phyloP scores from a whole-genome alignment of 1,140 invertebrate species.

The Drosophila suzukii region DNA sequence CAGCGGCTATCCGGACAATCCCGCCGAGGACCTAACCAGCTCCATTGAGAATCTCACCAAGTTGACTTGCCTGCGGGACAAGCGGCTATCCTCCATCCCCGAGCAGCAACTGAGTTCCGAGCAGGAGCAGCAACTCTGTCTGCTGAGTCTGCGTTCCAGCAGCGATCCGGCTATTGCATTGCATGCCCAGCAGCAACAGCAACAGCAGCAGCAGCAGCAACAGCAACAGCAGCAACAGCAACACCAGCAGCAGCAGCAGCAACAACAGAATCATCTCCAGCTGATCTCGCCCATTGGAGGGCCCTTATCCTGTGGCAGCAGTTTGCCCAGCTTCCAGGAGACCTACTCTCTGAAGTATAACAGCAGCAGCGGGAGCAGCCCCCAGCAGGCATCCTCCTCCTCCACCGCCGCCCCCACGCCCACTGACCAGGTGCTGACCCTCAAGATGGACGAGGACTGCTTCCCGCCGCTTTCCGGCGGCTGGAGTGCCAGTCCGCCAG shows the following conservation, averaged over 20 bases:
- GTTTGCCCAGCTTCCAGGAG: conserved; percentile 93
- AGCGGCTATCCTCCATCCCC: conserved; percentile 84
- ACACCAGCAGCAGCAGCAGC: conserved; percentile 13
- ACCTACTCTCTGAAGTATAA: conserved; percentile 90
- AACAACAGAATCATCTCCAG: conserved; percentile 57
- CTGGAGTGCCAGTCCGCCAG: conserved; percentile 54
- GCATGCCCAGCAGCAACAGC: conserved; percentile 68
- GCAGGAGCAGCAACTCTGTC: conserved; percentile 70
- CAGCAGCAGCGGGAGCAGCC: conserved; percentile 63
- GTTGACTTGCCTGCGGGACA: conserved; percentile 79
- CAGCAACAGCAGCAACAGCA: conserved; percentile 35
- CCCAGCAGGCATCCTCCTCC: conserved; percentile 49
- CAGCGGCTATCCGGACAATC: conserved; percentile 61
- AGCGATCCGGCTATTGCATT: conserved; percentile 81
- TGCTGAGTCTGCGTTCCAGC: conserved; percentile 78
- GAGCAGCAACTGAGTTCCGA: conserved; percentile 80
- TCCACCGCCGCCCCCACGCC: conserved; percentile 54
- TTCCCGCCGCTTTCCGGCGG: conserved; percentile 84
- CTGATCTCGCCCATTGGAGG: conserved; percentile 73
- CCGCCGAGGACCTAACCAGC: conserved; percentile 71
- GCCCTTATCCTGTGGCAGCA: conserved; percentile 85
- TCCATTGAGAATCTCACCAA: conserved; percentile 81
- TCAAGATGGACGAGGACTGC: conserved; percentile 93
- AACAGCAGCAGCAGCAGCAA: conserved; percentile 50
- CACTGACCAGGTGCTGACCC: conserved; percentile 84